phyloP scores from a whole-genome alignment of 2,797 vertebrate genomes.

The Zalophus californianus region DNA sequence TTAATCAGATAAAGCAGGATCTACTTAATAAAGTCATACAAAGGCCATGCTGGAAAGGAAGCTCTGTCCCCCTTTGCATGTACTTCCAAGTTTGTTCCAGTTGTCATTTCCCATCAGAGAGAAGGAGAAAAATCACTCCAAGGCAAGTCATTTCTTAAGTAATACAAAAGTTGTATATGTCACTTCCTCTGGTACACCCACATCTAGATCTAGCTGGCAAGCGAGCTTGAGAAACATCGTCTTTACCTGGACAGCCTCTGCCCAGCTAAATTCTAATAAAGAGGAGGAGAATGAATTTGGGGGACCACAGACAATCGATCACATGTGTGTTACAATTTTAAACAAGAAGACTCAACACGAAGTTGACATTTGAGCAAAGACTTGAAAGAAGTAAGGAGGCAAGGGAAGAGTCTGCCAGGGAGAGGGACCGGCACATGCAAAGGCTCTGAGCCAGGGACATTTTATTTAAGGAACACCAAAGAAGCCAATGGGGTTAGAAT shows the following conservation, averaged over 20 bases:
- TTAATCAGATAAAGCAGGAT: background rate
- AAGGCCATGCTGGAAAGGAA: background rate
- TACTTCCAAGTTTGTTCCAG: background rate
- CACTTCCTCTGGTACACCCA: background rate
- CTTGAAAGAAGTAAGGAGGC: background rate
- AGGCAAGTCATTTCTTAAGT: background rate
- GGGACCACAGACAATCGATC: background rate
- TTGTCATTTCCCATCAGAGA: background rate
- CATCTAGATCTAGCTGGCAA: background rate
- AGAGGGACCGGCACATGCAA: background rate
- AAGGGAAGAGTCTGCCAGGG: background rate
- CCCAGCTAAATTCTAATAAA: background rate
- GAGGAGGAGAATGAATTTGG: background rate
- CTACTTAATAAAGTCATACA: background rate
- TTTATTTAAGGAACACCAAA: background rate
- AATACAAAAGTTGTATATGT: background rate
- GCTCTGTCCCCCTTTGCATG: background rate
- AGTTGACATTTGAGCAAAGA: constrained; percentile 6
- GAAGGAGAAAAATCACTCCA: background rate
- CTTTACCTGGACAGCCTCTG: background rate
- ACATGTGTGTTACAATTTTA: background rate
- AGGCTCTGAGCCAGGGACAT: background rate
- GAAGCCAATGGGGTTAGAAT: background rate
- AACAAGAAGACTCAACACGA: background rate
- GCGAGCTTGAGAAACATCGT: background rate